A percentile compares a stretch with the other conserved stretches of the same genome.
Evolutionary conservation across 2,113 vertebrate genomes (phyloP).

Genomic region (Acrocephalus kingi): DNA sequence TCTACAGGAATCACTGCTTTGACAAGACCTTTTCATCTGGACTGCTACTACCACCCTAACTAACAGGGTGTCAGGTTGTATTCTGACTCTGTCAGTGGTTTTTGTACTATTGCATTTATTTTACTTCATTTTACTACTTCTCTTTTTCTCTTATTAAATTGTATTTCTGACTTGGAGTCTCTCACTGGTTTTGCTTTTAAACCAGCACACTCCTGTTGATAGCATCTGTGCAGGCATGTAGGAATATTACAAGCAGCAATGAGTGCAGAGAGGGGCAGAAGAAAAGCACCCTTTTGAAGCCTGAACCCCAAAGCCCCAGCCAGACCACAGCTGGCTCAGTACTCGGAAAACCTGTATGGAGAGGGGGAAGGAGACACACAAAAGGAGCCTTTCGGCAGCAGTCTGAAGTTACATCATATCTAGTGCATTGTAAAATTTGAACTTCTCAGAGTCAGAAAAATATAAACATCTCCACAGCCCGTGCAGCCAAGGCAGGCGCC

Average conservation of each 20-base stretch:
- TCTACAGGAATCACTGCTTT: too few relatives aligned
- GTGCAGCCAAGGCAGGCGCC: background rate
- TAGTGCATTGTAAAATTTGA: background rate
- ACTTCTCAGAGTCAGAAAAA: background rate
- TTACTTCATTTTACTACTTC: too few relatives aligned
- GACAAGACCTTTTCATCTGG: too few relatives aligned
- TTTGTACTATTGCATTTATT: too few relatives aligned
- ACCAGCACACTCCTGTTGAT: background rate
- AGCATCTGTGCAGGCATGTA: background rate
- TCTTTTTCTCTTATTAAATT: too few relatives aligned
- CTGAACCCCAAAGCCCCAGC: background rate
- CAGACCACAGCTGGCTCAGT: fast-evolving
- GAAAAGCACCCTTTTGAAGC: background rate
- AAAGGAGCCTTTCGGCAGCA: background rate
- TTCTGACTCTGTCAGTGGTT: too few relatives aligned
- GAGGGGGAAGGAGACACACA: background rate
- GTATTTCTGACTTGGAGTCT: too few relatives aligned
- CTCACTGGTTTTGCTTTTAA: too few relatives aligned
- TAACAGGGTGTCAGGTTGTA: too few relatives aligned
- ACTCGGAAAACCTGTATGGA: background rate
- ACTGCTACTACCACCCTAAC: too few relatives aligned
- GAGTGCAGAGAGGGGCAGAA: background rate
- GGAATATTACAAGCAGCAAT: background rate
- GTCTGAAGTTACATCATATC: background rate
- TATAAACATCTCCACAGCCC: background rate